Evolutionary conservation across 2,797 vertebrate species (phyloP).

Genomic region (Bufotes viridis): DNA sequence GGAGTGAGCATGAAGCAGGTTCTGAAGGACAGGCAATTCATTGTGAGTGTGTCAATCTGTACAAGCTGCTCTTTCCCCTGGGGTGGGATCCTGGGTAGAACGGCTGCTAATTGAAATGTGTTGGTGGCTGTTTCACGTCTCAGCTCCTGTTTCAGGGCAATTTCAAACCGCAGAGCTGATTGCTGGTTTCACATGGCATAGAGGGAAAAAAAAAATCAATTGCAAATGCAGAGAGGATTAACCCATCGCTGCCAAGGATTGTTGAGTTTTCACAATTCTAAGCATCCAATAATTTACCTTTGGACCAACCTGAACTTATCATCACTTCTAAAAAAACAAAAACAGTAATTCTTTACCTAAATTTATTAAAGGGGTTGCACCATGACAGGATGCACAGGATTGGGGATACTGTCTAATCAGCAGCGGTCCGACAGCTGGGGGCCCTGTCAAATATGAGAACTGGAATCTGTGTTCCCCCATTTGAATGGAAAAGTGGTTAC

Average conservation of each 20-base stretch:
- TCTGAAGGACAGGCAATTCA: slow-evolving; percentile 45
- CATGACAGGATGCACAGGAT: not conserved
- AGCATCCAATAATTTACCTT: slow-evolving; percentile 10
- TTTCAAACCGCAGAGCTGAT: slow-evolving; percentile 86
- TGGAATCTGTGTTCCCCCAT: no score
- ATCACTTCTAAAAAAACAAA: not conserved
- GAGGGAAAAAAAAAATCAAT: slow-evolving; percentile 74
- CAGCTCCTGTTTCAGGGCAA: slow-evolving; percentile 84
- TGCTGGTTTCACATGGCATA: slow-evolving; percentile 85
- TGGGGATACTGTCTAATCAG: not conserved
- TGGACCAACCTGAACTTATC: not conserved
- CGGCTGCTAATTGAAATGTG: slow-evolving; percentile 90
- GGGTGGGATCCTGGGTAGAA: slow-evolving; percentile 81
- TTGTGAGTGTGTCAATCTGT: slow-evolving; percentile 43
- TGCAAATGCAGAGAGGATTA: slow-evolving; percentile 51
- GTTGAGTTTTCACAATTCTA: slow-evolving; percentile 13
- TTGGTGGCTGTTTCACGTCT: slow-evolving; percentile 85
- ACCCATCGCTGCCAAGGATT: slow-evolving; percentile 43
- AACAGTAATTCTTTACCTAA: not conserved
- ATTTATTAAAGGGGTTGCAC: not conserved
- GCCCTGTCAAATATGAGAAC: no score
- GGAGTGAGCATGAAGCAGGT: slow-evolving; percentile 13
- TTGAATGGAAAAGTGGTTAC: no score
- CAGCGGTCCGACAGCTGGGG: no score
- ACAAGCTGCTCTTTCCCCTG: slow-evolving; percentile 67